Conservation (phyloP, 2,888 invertebrate species). For the Pemphredon lugubris region DNA sequence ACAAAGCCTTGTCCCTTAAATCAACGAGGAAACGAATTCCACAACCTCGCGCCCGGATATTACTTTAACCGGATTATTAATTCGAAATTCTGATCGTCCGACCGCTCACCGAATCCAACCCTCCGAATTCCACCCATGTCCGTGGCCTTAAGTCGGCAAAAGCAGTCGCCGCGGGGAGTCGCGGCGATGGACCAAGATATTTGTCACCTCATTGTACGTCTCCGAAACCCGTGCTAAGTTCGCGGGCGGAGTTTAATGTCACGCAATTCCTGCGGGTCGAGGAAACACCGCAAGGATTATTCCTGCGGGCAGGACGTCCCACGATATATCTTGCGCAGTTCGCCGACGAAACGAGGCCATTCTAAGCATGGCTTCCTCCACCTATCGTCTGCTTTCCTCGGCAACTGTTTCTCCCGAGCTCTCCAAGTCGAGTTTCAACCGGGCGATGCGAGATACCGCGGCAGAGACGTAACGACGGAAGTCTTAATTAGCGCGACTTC, state of each 20-base stretch:
- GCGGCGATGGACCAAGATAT: slow-evolving; percentile 71
- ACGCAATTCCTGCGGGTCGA: slow-evolving; percentile 76
- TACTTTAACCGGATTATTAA: slow-evolving; percentile 28
- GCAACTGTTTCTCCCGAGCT: slow-evolving; percentile 39
- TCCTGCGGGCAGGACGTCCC: slow-evolving; percentile 65
- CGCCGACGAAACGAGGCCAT: slow-evolving; percentile 67
- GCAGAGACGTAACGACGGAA: slow-evolving; percentile 57
- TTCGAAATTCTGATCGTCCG: background rate
- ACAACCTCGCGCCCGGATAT: too few relatives aligned
- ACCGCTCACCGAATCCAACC: slow-evolving; percentile 17
- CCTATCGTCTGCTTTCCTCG: slow-evolving; percentile 2
- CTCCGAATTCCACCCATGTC: slow-evolving; percentile 70
- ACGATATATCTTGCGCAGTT: slow-evolving; percentile 68
- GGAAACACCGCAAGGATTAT: slow-evolving; percentile 64
- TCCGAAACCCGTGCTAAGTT: slow-evolving; percentile 68
- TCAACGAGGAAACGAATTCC: too few relatives aligned
- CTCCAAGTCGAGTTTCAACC: slow-evolving; percentile 58
- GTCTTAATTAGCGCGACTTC: slow-evolving; percentile 69
- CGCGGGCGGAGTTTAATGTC: slow-evolving; percentile 77
- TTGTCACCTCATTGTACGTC: slow-evolving; percentile 80
- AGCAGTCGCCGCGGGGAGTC: slow-evolving; percentile 56
- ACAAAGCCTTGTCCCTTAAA: too few relatives aligned
- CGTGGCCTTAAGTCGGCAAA: slow-evolving; percentile 73
- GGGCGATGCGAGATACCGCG: slow-evolving; percentile 49
- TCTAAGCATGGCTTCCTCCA: slow-evolving; percentile 43